Conservation (phyloP, 1,140 invertebrate species). For the Kradibia gibbosae region DNA sequence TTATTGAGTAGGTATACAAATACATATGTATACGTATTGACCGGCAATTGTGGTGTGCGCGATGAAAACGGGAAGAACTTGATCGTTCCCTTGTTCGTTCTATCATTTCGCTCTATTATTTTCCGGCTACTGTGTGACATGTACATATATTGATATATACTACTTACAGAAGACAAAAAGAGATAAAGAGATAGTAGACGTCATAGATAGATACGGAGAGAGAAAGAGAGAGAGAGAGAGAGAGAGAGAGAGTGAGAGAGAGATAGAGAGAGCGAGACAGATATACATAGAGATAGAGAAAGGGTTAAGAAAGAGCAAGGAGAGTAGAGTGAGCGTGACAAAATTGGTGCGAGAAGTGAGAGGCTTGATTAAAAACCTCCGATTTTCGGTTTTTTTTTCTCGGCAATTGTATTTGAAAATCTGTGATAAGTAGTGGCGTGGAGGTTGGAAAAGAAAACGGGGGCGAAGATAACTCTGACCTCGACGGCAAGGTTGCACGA, state of each 20-base stretch:
- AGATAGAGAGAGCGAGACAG: not conserved
- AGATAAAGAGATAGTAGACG: conserved; percentile 18
- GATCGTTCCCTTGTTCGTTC: conserved; percentile 1
- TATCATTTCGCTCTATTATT: not conserved
- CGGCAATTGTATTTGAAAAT: conserved; percentile 9
- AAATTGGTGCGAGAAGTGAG: conserved; percentile 34
- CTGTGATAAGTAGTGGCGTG: conserved; percentile 29
- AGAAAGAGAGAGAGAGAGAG: not conserved
- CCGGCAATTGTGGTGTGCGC: not conserved
- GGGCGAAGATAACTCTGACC: not conserved
- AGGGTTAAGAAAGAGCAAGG: not conserved
- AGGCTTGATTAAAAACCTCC: no score
- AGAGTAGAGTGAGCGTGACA: not conserved
- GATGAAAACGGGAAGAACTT: conserved; percentile 3
- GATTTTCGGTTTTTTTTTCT: conserved; percentile 2
- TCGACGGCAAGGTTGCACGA: not conserved
- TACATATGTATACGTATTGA: conserved; percentile 17
- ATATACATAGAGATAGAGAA: not conserved
- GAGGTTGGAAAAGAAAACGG: not conserved
- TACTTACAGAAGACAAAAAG: conserved; percentile 23
- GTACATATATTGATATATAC: conserved; percentile 40
- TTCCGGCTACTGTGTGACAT: not conserved
- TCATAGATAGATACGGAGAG: not conserved
- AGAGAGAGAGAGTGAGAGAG: not conserved
- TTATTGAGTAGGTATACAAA: not conserved